Conservation (phyloP, 2,797 vertebrate genomes). For the Eremophila alpestris region DNA sequence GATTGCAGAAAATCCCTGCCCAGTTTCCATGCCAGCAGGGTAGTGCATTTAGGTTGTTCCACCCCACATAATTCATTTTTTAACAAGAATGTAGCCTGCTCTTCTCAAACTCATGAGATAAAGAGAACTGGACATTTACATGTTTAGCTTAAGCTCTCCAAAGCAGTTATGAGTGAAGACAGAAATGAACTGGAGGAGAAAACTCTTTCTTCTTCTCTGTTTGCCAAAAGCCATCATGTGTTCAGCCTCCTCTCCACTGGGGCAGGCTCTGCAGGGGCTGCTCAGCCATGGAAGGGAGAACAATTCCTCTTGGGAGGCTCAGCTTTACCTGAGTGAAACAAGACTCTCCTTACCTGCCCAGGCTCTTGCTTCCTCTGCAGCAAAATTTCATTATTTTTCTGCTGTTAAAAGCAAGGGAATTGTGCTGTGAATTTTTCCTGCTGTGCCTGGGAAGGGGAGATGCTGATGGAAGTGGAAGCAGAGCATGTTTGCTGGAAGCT, state of each 20-base stretch:
- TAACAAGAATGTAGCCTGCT: not conserved
- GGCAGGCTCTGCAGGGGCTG: not conserved
- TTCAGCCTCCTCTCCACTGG: rapidly evolving
- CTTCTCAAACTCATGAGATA: not conserved
- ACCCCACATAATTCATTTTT: not conserved
- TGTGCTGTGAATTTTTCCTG: not conserved
- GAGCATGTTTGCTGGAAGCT: not conserved
- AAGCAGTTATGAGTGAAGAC: not conserved
- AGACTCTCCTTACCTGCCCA: not conserved
- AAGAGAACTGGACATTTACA: not conserved
- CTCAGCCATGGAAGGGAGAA: not conserved
- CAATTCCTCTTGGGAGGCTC: not conserved
- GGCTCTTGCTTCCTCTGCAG: not conserved
- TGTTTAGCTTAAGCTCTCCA: not conserved
- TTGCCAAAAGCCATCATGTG: rapidly evolving
- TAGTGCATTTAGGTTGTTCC: not conserved
- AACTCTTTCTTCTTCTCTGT: not conserved
- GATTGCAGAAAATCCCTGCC: not conserved
- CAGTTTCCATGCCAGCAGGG: not conserved
- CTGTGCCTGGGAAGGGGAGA: not conserved
- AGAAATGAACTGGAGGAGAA: not conserved
- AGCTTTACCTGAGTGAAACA: not conserved
- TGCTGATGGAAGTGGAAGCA: no score
- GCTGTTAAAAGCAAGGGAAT: not conserved
- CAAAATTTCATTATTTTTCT: not conserved